Base-by-base conservation (phyloP, 2,797 vertebrate species). In the Emys orbicularis region DNA sequence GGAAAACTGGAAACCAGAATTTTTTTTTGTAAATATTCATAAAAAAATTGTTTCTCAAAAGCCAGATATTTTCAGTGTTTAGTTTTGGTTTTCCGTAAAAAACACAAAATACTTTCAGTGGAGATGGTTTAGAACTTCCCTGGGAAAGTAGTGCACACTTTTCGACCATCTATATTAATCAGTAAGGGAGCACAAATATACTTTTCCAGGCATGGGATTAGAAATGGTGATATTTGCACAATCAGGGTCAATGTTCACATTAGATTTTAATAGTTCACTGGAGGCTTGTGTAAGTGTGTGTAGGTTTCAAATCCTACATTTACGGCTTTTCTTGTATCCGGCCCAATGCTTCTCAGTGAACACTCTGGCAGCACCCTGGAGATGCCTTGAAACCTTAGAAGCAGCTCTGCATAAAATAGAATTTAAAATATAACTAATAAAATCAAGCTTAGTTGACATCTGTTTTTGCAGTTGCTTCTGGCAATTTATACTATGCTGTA, bases 401-500 rank as follows among this genome's bases (percentile, higher is more conserved):
- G 44, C 74, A 47, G 77, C 61, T 79, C 0, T 57, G 31, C 57
- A 83, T 82, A 82, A 95, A 89, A 59, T 16, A 2, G 31, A 89
- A 44, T 93, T 93, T 91, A 81, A 89, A 81, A 87, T n/a, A 49
- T 34, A 18, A 19, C 23, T 0, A 49, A 9, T 68, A 76, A 34
- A 53, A 47, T 72, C 77, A 85, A 4, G 23, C 59, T 77, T 49
- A 49, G 12, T 49, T 31, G 44, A 4, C 89, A 94, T 95, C 94
- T 94, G 83, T 84, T 68, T 59, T 84, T 50, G 50, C 13, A 80
- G 65, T 91, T 13, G 1, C 90, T 90, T 90, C 81, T 94, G 91
- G 88, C 95, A 93, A 82, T 68, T 92, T 94, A 87, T 19, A 86
- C 1, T 84, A 41, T 12, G 72, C 88, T 76, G 79, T 82, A 94